Evolutionary conservation across 2,797 vertebrate species (phyloP).

Genomic region (Sciaenops ocellatus): DNA sequence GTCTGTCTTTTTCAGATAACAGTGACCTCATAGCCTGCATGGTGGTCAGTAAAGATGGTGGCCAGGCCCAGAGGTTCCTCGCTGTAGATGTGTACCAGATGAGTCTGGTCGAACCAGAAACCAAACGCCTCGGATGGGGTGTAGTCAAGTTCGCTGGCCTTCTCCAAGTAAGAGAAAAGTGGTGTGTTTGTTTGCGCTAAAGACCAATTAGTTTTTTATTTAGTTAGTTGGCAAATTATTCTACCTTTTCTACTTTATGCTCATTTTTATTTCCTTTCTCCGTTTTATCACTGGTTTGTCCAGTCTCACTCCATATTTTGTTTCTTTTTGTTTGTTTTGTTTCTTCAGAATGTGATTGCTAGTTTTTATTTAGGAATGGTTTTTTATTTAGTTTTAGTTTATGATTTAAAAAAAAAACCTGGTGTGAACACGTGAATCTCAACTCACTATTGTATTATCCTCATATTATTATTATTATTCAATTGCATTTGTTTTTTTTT

Average conservation of each 20-base stretch:
- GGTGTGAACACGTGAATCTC: not conserved
- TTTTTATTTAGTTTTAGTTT: not conserved
- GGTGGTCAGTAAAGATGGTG: slow-evolving; percentile 94
- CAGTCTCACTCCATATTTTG: not conserved
- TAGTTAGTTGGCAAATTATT: no score
- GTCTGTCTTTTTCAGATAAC: slow-evolving; percentile 88
- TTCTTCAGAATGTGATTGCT: not conserved
- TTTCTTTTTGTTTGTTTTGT: not conserved
- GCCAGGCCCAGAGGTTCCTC: slow-evolving; percentile 95
- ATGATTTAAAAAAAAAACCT: not conserved
- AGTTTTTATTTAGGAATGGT: not conserved
- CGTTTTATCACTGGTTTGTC: not conserved
- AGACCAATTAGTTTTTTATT: not conserved
- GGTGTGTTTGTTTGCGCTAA: not conserved
- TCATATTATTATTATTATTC: no score
- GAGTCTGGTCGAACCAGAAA: slow-evolving; percentile 97
- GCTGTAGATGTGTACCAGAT: slow-evolving; percentile 99
- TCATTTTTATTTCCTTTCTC: no score
- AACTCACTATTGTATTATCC: no score
- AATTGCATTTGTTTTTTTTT: no score
- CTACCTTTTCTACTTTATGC: no score
- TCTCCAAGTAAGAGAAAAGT: slow-evolving; percentile 88
- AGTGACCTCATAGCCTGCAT: slow-evolving; percentile 98
- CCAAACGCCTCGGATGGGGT: slow-evolving; percentile 97
- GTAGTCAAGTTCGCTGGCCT: slow-evolving; percentile 98